Evolutionary conservation across 2,113 vertebrate genomes (phyloP).

Genomic region (Otocyon megalotis): DNA sequence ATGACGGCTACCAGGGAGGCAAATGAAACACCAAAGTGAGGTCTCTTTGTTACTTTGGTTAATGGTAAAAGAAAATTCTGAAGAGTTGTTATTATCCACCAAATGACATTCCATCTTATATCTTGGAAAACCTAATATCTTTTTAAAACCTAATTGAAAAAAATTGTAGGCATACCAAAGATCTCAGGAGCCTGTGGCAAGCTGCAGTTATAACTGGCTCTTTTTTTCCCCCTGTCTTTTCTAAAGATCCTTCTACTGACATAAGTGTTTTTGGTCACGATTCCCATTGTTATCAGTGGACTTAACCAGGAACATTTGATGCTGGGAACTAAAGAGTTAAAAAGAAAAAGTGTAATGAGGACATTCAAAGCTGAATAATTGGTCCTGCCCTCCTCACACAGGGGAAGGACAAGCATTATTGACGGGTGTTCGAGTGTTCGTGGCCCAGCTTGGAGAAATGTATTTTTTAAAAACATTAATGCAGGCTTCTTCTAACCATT

Average conservation of each 20-base stretch:
- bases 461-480: neutral
- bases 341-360: neutral
- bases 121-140: constrained; percentile 33
- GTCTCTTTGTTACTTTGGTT: constrained; percentile 17
- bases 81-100: neutral
- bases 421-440: too few relatives aligned
- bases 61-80: constrained; percentile 1
- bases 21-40: neutral
- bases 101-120: neutral
- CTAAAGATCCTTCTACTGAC: neutral
- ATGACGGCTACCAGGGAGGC: neutral
- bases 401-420: neutral
- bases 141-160: neutral
- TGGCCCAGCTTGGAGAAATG: neutral
- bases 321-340: neutral
- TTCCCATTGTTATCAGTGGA: neutral
- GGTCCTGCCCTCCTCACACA: neutral
- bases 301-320: neutral
- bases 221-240: neutral
- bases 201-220: neutral
- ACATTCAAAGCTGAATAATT: neutral
- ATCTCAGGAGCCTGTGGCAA: neutral
- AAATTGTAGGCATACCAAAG: neutral
- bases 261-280: neutral
- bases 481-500: neutral